Percentiles rank a stretch among this genome's conserved stretches.
Conservation (phyloP, 2,797 vertebrate genomes). For the Anomalospiza imberbis region DNA sequence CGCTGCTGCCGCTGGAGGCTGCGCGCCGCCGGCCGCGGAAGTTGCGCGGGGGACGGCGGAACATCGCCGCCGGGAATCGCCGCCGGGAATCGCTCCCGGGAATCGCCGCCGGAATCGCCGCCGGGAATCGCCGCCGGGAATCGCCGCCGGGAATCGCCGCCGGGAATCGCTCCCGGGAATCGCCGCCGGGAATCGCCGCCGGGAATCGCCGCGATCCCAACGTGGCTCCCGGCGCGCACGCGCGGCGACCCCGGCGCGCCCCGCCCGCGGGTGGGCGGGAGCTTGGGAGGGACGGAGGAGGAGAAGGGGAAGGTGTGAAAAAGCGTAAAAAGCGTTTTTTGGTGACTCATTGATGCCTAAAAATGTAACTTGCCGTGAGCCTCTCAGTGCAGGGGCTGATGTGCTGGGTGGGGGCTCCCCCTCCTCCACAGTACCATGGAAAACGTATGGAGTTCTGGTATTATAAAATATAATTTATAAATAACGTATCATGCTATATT, state of each 20-base stretch:
- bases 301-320: rapidly evolving
- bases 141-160: too few species aligned
- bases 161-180: too few species aligned
- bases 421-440: too few species aligned
- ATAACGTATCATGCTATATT: not conserved
- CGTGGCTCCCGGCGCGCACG: not conserved
- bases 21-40: slow-evolving; percentile 6
- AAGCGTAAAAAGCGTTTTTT: rapidly evolving
- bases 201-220: rapidly evolving
- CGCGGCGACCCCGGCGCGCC: rapidly evolving
- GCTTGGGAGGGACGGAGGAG: rapidly evolving
- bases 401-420: not conserved
- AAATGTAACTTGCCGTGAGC: not conserved
- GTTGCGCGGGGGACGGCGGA: not conserved
- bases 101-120: too few species aligned
- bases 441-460: not conserved
- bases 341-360: too few species aligned
- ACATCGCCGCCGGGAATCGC: not conserved
- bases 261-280: not conserved
- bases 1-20: not conserved
- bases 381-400: not conserved
- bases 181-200: too few species aligned
- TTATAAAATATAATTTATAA: not conserved
- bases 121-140: too few species aligned
- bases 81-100: not conserved